Evolutionary conservation across 2,888 invertebrate genomes (phyloP), one percentile per base, ranked within the genome.

Genomic region (Agonopterix subpropinquella): DNA sequence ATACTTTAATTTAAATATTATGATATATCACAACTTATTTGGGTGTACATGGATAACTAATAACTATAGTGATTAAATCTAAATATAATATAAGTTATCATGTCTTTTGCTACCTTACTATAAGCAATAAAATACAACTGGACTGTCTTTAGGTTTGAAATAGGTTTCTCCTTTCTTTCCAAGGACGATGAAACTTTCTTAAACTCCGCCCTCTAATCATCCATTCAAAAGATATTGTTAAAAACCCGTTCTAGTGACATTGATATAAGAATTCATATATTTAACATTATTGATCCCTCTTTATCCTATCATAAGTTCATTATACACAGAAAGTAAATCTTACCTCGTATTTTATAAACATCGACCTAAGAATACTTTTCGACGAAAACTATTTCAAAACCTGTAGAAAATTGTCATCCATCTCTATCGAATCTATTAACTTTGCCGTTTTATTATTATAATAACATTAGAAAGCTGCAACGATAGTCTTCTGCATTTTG

Each of bases 111-210:
- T 71, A 70, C 66, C 66, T 70, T 73, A 69, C 51, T 65, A 63
- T 69, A 69, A 71, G 69, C 71, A 71, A 69, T 68, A 61, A 58
- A 61, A 59, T 72, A 67, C 65, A 67, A 71, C 65, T 84, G 76
- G 74, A 81, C 79, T 77, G 72, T 75, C 67, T 75, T 70, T 68
- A 79, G 81, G 74, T 79, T 82, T 82, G 84, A 85, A 84, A 85
- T 84, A 84, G 81, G 77, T 82, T 83, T 80, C 75, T 66, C 51
- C 47, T 50, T 48, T 49, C 51, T 51, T 48, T 49, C 51, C 55
- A 57, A 53, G 53, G 57, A 59, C 53, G 59, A 58, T 52, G 43
- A 52, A 45, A 53, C 52, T 48, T 46, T 51, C 36, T 41, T 43
- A 11, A 39, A 11, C 8, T 41, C 37, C 36, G 36, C 44, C 48